Evolutionary conservation across 1,140 invertebrate genomes (phyloP), one percentile per base, ranked within the genome.

Genomic region (Stratiolaelaps scimitus): DNA sequence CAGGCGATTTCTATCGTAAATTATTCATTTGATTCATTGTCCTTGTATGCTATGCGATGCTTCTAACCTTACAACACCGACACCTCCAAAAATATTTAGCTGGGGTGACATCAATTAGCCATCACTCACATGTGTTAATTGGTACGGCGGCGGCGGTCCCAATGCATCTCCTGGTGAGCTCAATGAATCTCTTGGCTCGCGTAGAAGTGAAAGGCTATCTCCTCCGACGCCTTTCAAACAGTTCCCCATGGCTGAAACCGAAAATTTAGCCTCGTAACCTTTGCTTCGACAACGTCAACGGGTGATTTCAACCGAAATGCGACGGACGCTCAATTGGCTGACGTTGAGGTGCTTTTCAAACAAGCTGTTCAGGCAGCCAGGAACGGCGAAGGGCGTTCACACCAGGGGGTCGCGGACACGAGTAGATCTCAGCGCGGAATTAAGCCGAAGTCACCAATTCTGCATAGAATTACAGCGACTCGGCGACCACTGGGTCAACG

Each of bases 101-200:
- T 26, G 17, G 20, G 1, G 47, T 20, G 19, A 15, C 68, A 60
- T 70, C 7, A 20, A n/a, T n/a, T 10, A 53, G 47, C 23, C 67
- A 19, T 66, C 60, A 44, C 29, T 20, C 47, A 68, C 43, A 53
- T 64, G 43, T 40, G 67, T 64, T 68, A 75, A 74, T 71, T 77
- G 75, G 69, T 77, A 77, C n/a, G 76, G 75, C 66, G 74, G 75
- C 66, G 76, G 77, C 23, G 76, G 77, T 23, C 69, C 69, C 26
- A 74, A 70, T 34, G 73, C 71, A 66, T 74, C 70, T 44, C 68
- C 67, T 46, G 72, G 68, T 40, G 73, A 72, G 30, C 74, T 72
- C 7, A 70, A 70, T 19, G 70, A 70, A 53, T 68, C 70, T 29
- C 75, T 74, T 68, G 66, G 73, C 28, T 74, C 75, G 64, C 74